Base-by-base conservation (phyloP, 2,113 vertebrate species). In the Ptychochromis oligacanthus region DNA sequence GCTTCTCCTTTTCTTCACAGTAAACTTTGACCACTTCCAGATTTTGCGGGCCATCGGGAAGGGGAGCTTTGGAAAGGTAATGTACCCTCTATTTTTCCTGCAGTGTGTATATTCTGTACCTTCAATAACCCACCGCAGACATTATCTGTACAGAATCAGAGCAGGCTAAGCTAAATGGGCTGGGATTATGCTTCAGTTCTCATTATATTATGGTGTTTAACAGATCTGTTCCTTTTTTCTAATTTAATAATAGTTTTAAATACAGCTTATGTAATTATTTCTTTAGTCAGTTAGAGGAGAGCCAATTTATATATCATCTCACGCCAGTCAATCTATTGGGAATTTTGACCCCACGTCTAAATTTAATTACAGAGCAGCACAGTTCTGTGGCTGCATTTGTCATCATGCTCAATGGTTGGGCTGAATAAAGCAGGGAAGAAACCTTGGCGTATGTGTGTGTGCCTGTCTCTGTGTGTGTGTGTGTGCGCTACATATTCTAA, bases 1-100 rank as follows among this genome's bases (percentile, higher is more conserved):
- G 28, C 15, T 26, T 76, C 49, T 82, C 38, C 86, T 61, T 92
- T 59, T 77, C 80, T 84, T 87, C 84, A 80, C 93, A 96, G 96
- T 96, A 85, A 96, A 95, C 91, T 96, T 96, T 77, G 96, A 96
- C 92, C 96, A 96, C 91, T 96, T 96, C 90, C 96, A 96, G 93
- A 96, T 96, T 58, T 85, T 96, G 52, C 93, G 95, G 34, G 96
- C 96, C 72, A 96, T 96, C 36, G 96, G 96, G 58, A 96, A 96
- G 31, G 96, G 96, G 4, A 96, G 96, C 86, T 96, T 96, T 72
- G 96, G 96, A 82, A 96, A 96, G 95, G 96, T 96, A 95, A 93
- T 15, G 67, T 15, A 22, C 49, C 7, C 24, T 61, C 17, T 12
- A 6, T 34, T 60, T 11, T 49, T 6, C 17, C n/a, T 18, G 64